Evolutionary conservation across 2,797 vertebrate species (phyloP), one percentile per base, ranked within the genome.

Genomic region (Rhinichthys osculus): DNA sequence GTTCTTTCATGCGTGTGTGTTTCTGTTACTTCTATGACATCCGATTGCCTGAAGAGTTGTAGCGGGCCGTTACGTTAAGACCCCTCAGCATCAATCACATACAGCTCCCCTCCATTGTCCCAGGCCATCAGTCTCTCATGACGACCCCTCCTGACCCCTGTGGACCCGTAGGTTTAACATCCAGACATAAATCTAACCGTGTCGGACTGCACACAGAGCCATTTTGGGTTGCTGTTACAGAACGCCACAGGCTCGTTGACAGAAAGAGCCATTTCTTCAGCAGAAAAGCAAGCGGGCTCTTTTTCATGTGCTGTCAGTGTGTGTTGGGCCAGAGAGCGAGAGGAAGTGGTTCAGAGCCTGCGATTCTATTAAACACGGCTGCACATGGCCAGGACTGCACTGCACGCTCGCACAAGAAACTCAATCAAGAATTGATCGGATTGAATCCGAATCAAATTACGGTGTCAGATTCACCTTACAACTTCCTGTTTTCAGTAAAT

Each of bases 31-130:
- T 85, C 77, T 42, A 33, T 89, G 87, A 88, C 86, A 89, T 82
- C 59, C 38, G 33, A 82, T 85, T 74, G 73, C 78, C 78, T 71
- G 23, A 73, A 88, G 90, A 89, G 83, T 88, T 88, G 88, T 89
- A 85, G 84, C 35, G 23, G 78, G 85, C 85, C 19, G 83, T 88
- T 89, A 84, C 79, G 79, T 87, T 86, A 82, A 78, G 78, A 82
- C 82, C 81, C 78, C 67, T 71, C 69, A 16, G 30, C 86, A 89
- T 91, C 89, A 86, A 89, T 91, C 88, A 88, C 70, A 42, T 57
- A 70, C 50, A 52, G 33, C 79, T 85, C 78, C 83, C 47, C 72
- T 70, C 76, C 62, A 54, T 38, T 82, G 40, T 89, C 80, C 76
- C 82, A 73, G 80, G 21, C 86, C 87, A 86, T 88, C 86, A 57